phyloP scores from a whole-genome alignment of 2,888 invertebrate genomes.

The Tenthredo notha region DNA sequence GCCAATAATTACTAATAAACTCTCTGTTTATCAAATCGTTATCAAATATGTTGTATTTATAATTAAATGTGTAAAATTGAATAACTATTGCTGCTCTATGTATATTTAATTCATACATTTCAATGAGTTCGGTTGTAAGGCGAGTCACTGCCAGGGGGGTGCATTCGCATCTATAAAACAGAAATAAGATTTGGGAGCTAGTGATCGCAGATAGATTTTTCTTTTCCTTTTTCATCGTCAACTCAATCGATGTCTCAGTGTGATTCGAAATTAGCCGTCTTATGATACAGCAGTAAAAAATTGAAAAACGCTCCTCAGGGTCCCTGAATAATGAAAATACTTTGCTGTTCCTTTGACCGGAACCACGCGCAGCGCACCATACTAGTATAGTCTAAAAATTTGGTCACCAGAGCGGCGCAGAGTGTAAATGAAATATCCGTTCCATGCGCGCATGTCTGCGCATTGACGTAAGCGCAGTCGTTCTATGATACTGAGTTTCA shows the following conservation, averaged over 20 bases:
- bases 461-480: background rate
- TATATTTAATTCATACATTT: background rate
- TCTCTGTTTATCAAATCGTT: conserved; percentile 65
- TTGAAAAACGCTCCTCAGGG: too few relatives aligned
- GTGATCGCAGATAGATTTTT: too few relatives aligned
- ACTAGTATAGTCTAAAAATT: background rate
- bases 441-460: background rate
- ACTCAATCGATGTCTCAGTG: too few relatives aligned
- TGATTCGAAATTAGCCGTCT: too few relatives aligned
- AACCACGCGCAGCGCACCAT: background rate
- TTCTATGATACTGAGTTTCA: conserved; percentile 10
- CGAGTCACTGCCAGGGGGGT: too few relatives aligned
- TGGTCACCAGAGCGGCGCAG: conserved; percentile 29
- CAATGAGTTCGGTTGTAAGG: too few relatives aligned
- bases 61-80: background rate
- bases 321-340: too few relatives aligned
- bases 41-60: conserved; percentile 54
- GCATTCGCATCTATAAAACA: too few relatives aligned
- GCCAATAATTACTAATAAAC: conserved; percentile 73
- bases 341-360: background rate
- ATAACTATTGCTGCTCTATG: background rate
- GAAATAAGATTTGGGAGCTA: too few relatives aligned
- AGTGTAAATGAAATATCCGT: background rate
- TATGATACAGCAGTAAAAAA: too few relatives aligned
- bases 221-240: too few relatives aligned